phyloP scores from a whole-genome alignment of 1,140 invertebrate species.

The Xylocopa sonorina region DNA sequence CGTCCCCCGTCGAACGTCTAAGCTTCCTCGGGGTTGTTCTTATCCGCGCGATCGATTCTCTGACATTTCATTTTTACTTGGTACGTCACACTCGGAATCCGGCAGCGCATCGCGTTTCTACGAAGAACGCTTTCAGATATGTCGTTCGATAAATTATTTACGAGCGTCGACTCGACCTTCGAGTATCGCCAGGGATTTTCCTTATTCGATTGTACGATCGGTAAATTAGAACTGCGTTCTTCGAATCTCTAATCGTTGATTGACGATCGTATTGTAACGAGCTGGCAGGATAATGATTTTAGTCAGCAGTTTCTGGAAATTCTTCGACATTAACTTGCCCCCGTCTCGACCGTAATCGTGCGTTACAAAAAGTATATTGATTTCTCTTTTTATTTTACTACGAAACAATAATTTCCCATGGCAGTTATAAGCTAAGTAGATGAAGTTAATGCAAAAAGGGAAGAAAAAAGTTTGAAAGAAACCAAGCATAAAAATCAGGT shows the following conservation, averaged over 20 bases:
- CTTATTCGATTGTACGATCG: neutral
- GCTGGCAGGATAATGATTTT: neutral
- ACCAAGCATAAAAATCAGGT: neutral
- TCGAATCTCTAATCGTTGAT: neutral
- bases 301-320: too few species aligned
- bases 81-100: constrained; percentile 23
- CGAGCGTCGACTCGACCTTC: constrained; percentile 24
- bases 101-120: constrained; percentile 3
- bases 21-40: neutral
- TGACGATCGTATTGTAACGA: neutral
- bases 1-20: neutral
- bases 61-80: neutral
- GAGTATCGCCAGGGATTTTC: constrained; percentile 13
- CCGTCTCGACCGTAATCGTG: too few species aligned
- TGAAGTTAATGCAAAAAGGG: too few species aligned
- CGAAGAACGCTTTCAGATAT: constrained; percentile 1
- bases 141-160: constrained; percentile 54
- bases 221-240: neutral
- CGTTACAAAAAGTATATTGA: too few species aligned
- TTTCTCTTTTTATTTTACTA: too few species aligned
- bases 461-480: neutral
- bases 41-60: neutral
- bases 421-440: too few species aligned
- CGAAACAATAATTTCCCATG: too few species aligned
- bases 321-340: too few species aligned